Conservation (phyloP, 2,113 vertebrate genomes). For the Laticauda laticaudata region DNA sequence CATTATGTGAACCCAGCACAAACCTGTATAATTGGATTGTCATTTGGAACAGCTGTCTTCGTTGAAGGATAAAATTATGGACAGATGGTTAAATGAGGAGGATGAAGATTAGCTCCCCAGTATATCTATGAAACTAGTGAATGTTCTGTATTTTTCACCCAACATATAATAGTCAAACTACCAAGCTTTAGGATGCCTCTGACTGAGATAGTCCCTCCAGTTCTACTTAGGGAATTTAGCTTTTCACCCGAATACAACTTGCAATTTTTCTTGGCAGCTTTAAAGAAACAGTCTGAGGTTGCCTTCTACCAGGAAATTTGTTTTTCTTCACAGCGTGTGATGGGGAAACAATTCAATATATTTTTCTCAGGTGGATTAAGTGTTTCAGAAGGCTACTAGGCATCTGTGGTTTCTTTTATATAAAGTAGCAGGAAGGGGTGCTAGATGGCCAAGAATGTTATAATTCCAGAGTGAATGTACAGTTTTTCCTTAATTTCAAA, state of each 20-base stretch:
- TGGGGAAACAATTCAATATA: background rate
- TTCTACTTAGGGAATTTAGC: background rate
- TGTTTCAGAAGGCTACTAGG: background rate
- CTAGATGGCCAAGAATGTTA: background rate
- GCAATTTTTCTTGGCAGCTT: background rate
- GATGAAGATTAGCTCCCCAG: background rate
- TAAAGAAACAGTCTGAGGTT: background rate
- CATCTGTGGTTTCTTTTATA: background rate
- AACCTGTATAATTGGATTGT: background rate
- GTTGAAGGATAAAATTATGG: background rate
- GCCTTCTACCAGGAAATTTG: background rate
- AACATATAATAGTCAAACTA: background rate
- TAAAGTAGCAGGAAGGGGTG: background rate
- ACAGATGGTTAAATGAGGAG: background rate
- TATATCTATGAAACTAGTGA: background rate
- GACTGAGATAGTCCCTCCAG: background rate
- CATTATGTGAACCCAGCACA: background rate
- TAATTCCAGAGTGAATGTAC: background rate
- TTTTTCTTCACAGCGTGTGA: background rate
- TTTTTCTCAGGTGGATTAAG: background rate
- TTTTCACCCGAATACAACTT: background rate
- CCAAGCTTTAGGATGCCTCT: background rate
- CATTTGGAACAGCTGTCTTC: background rate
- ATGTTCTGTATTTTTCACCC: background rate
- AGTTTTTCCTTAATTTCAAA: background rate